A percentile compares a stretch with the other conserved stretches of the same genome.
phyloP scores from a whole-genome alignment of 1,140 invertebrate genomes.

The Trichomalopsis sarcophagae region DNA sequence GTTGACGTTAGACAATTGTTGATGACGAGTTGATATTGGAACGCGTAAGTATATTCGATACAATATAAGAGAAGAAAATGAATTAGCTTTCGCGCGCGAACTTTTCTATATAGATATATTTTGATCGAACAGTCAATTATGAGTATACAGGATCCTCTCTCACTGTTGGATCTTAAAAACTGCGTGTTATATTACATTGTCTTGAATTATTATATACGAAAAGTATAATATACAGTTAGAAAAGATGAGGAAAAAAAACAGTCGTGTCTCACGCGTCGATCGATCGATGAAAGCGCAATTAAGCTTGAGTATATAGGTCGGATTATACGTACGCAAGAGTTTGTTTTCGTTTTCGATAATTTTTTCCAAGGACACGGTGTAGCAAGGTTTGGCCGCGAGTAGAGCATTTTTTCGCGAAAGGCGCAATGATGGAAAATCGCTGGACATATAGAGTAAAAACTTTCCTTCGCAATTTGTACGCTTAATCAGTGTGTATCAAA shows the following conservation, averaged over 20 bases:
- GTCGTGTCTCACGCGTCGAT: background rate
- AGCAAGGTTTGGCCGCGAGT: too few species aligned
- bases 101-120: conserved; percentile 42
- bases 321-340: background rate
- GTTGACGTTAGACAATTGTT: too few species aligned
- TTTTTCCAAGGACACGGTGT: background rate
- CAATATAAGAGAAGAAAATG: too few species aligned
- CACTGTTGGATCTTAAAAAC: background rate
- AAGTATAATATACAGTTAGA: background rate
- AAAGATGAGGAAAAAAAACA: background rate
- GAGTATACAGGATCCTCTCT: background rate
- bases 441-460: conserved; percentile 33
- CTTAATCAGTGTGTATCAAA: background rate
- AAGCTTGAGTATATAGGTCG: background rate
- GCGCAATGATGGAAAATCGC: conserved; percentile 52
- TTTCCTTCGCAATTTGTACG: conserved; percentile 6
- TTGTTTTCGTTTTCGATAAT: background rate
- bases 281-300: background rate
- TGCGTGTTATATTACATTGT: background rate
- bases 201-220: background rate
- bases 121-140: conserved; percentile 46
- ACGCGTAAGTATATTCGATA: too few species aligned
- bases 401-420: conserved; percentile 27
- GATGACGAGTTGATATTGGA: too few species aligned
- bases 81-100: background rate